These are phyloP conservation scores for Pocillopora verrucosa DNA, from an alignment of 64 coral and sea anemone species.

Conservation along the genomic window DNA sequence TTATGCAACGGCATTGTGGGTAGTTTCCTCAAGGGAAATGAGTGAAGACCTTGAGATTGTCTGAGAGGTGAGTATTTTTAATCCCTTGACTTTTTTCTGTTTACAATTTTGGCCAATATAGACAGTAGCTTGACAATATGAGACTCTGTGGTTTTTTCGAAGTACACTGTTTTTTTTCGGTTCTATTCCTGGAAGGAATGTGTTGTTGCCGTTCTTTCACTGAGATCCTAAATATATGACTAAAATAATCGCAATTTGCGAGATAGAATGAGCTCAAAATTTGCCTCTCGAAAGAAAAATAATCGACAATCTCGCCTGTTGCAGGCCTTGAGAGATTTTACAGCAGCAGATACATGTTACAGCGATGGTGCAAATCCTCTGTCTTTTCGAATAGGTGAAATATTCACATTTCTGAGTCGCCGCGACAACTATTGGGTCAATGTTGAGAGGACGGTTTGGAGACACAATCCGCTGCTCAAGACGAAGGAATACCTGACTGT, in stretches of 20 bases:
- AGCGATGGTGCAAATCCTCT: constrained; percentile 88
- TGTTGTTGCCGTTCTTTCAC: not conserved
- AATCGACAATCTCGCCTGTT: constrained; percentile 47
- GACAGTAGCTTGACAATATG: not conserved
- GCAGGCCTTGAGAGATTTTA: constrained; percentile 90
- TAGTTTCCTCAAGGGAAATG: constrained; percentile 14
- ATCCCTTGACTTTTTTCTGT: constrained; percentile 32
- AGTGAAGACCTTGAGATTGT: not conserved
- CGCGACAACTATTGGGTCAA: constrained; percentile 87
- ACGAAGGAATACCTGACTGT: constrained; percentile 64
- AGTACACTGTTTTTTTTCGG: not conserved
- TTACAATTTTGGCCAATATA: constrained; percentile 39
- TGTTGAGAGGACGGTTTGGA: constrained; percentile 86
- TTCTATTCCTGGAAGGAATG: not conserved
- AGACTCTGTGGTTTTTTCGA: constrained; percentile 1
- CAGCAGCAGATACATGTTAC: constrained; percentile 81
- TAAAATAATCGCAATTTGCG: not conserved
- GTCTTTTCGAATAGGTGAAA: constrained; percentile 91
- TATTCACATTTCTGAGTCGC: constrained; percentile 83
- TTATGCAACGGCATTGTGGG: constrained; percentile 14
- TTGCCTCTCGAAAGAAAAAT: constrained; percentile 38
- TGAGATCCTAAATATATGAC: constrained; percentile 40
- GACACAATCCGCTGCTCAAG: constrained; percentile 65
- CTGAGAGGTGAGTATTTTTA: constrained; percentile 3
- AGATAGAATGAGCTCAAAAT: constrained; percentile 35